phyloP scores from a whole-genome alignment of 30 jellyfish, hydroid and myxozoan genomes.

The Hydractinia symbiolongicarpus region DNA sequence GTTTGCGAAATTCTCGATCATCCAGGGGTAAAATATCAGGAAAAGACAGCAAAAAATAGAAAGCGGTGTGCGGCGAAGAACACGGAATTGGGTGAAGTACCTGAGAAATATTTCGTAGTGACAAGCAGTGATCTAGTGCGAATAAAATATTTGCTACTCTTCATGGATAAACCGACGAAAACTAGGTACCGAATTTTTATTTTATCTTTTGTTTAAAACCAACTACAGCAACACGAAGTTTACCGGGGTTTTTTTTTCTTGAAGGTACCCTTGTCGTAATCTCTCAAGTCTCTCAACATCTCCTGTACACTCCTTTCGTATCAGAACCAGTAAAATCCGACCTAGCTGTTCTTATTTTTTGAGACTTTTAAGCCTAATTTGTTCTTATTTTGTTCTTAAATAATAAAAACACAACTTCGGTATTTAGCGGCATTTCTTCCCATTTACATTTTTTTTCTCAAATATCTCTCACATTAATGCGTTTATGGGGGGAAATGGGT shows the following conservation, averaged over 20 bases:
- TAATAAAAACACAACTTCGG: no score
- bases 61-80: constrained; percentile 70
- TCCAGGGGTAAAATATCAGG: constrained; percentile 77
- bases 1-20: constrained; percentile 85
- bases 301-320: background rate
- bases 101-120: constrained; percentile 81
- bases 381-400: no score
- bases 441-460: no score
- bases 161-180: constrained; percentile 12
- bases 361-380: no score
- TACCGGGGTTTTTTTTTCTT: background rate
- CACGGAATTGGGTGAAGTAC: constrained; percentile 89
- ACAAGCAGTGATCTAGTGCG: constrained; percentile 85
- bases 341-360: no score
- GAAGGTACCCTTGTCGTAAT: background rate
- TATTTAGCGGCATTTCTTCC: no score
- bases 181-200: no score
- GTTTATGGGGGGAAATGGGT: no score
- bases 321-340: no score
- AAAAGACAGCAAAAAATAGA: constrained; percentile 15
- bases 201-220: no score
- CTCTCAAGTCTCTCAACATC: background rate
- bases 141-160: constrained; percentile 52
- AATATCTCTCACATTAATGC: no score
- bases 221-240: no score